Conservation (phyloP, 2,113 vertebrate genomes). For the Chaetura pelagica region DNA sequence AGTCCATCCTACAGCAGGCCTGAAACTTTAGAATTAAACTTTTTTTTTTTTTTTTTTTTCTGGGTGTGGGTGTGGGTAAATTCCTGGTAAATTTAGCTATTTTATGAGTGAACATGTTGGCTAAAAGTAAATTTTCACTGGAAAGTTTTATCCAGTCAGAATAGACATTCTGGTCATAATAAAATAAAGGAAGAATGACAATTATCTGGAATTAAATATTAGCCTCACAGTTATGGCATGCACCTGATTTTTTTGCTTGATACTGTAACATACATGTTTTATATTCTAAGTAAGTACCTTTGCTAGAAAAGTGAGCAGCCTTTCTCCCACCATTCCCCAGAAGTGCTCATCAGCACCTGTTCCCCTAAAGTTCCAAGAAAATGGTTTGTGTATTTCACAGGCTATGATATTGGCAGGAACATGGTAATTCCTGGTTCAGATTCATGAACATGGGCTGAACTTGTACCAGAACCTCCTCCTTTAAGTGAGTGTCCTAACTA, state of each 20-base stretch:
- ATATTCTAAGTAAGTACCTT: not conserved
- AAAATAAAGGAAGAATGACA: slow-evolving; percentile 1
- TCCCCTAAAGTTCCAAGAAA: not conserved
- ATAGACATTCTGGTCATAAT: not conserved
- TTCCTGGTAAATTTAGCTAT: not conserved
- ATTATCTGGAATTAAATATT: not conserved
- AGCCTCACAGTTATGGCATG: not conserved
- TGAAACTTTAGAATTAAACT: not conserved
- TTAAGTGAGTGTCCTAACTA: not conserved
- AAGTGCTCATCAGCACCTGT: not conserved
- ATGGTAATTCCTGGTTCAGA: not conserved
- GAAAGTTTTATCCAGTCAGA: not conserved
- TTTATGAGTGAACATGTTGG: not conserved
- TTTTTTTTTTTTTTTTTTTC: not conserved
- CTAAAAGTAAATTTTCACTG: not conserved
- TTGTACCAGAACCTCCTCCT: not conserved
- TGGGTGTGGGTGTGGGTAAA: not conserved
- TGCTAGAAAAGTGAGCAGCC: not conserved
- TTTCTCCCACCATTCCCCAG: not conserved
- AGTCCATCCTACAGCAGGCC: not conserved
- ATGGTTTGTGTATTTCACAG: not conserved
- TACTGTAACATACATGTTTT: not conserved
- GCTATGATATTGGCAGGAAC: not conserved
- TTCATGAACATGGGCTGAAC: not conserved
- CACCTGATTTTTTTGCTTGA: not conserved